A percentile compares a stretch with the other conserved stretches of the same genome.
Conservation (phyloP, 2,797 vertebrate species). For the Sebastes oblongus region DNA sequence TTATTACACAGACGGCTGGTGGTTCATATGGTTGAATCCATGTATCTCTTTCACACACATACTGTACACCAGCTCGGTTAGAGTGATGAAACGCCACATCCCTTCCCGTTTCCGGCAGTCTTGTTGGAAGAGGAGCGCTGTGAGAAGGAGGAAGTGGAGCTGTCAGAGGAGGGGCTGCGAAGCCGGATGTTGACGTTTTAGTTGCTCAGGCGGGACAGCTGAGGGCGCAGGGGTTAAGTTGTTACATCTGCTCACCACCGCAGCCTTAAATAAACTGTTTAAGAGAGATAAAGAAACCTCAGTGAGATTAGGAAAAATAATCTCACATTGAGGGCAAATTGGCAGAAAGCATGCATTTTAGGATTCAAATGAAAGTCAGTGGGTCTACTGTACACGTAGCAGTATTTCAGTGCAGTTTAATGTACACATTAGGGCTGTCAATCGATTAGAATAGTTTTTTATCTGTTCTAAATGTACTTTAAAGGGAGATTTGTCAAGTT, state of each 20-base stretch:
- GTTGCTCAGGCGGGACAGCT: conserved; percentile 81
- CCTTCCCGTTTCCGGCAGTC: not conserved
- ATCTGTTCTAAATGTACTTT: no score
- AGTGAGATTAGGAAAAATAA: not conserved
- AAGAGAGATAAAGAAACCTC: conserved; percentile 9
- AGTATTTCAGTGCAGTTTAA: not conserved
- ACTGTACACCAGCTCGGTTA: not conserved
- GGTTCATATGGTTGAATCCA: not conserved
- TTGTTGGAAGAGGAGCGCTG: conserved; percentile 29
- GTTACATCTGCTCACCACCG: conserved; percentile 78
- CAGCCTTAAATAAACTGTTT: conserved; percentile 35
- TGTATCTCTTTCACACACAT: not conserved
- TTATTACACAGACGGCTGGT: not conserved
- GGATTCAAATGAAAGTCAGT: not conserved
- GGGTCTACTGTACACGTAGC: not conserved
- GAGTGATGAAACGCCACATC: conserved; percentile 27
- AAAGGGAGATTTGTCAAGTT: no score
- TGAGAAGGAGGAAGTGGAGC: conserved; percentile 75
- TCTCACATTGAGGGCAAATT: not conserved
- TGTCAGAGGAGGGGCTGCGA: conserved; percentile 67
- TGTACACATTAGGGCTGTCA: no score
- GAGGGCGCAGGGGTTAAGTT: conserved; percentile 80
- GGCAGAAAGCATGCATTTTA: not conserved
- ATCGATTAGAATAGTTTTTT: no score
- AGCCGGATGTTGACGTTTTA: conserved; percentile 85